These are phyloP conservation scores for Asbolus verrucosus DNA, from an alignment of 1,140 invertebrate species.

Conservation along the genomic window DNA sequence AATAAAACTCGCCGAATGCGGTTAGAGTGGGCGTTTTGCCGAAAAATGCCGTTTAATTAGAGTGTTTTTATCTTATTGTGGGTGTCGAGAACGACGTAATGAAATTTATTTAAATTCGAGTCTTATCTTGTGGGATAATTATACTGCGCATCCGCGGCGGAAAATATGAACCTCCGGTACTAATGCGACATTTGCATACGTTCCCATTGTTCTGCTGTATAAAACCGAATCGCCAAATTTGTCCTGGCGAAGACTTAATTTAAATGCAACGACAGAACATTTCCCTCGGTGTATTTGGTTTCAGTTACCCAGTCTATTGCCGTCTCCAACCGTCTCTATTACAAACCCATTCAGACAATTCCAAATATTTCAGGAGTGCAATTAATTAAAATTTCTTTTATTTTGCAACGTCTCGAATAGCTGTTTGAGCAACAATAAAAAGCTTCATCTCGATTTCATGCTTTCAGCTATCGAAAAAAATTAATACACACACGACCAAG, in stretches of 20 bases:
- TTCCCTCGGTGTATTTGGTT: slow-evolving; percentile 17
- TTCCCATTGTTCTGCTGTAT: slow-evolving; percentile 11
- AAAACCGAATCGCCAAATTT: slow-evolving; percentile 31
- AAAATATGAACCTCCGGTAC: slow-evolving; percentile 27
- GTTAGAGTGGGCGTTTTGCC: neutral
- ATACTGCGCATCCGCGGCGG: slow-evolving; percentile 12
- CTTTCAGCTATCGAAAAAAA: no score
- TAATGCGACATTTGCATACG: slow-evolving; percentile 36
- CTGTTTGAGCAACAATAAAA: no score
- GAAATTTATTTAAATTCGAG: slow-evolving; percentile 16
- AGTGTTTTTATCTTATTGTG: slow-evolving; percentile 18
- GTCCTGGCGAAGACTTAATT: slow-evolving; percentile 28
- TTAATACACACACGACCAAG: no score
- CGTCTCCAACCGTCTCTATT: neutral
- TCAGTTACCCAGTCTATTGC: no score
- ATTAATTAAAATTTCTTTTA: slow-evolving; percentile 12
- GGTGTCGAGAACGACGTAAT: slow-evolving; percentile 2
- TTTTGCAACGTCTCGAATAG: no score
- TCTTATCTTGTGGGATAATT: slow-evolving; percentile 18
- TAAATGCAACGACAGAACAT: slow-evolving; percentile 19
- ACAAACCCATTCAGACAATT: no score
- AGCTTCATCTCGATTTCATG: no score
- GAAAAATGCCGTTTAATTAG: neutral
- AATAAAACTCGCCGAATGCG: neutral
- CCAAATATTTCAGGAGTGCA: no score